Evolutionary conservation across 2,113 vertebrate genomes (phyloP).

Genomic region (Lasiurus cinereus): DNA sequence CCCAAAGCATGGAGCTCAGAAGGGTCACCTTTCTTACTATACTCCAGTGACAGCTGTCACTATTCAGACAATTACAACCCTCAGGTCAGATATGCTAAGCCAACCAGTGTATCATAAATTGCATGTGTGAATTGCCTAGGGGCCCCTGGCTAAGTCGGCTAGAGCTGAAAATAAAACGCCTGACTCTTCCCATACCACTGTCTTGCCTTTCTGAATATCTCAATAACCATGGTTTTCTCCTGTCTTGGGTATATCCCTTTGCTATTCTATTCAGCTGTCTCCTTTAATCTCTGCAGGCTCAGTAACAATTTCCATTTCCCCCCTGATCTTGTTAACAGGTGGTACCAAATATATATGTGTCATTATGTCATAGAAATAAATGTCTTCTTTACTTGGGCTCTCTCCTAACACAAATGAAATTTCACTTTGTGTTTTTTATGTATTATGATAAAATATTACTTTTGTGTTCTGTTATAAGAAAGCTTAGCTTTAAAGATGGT

Average conservation of each 20-base stretch:
- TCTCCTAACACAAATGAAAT: background rate
- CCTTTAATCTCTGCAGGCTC: conserved; percentile 58
- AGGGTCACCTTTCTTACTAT: conserved; percentile 41
- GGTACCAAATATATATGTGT: conserved; percentile 50
- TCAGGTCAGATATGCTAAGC: conserved; percentile 49
- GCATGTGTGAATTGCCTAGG: conserved; percentile 15
- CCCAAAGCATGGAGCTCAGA: background rate
- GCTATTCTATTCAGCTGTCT: conserved; percentile 71
- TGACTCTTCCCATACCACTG: conserved; percentile 31
- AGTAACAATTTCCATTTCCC: conserved; percentile 46
- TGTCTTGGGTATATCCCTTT: background rate
- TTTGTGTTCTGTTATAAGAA: background rate
- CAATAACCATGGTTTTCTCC: background rate
- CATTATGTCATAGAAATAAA: conserved; percentile 34
- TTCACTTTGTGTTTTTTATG: background rate
- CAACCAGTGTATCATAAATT: conserved; percentile 63
- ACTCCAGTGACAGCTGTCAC: conserved; percentile 61
- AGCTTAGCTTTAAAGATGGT: background rate
- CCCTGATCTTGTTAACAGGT: conserved; percentile 68
- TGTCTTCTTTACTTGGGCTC: conserved; percentile 31
- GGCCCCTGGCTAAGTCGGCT: conserved; percentile 32
- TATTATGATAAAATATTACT: background rate
- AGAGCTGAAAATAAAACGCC: conserved; percentile 67
- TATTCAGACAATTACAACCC: conserved; percentile 52
- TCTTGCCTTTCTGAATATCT: conserved; percentile 50